Percentiles rank a stretch among this genome's conserved stretches.
phyloP scores from a whole-genome alignment of 2,113 vertebrate species.

The Penelope pileata region DNA sequence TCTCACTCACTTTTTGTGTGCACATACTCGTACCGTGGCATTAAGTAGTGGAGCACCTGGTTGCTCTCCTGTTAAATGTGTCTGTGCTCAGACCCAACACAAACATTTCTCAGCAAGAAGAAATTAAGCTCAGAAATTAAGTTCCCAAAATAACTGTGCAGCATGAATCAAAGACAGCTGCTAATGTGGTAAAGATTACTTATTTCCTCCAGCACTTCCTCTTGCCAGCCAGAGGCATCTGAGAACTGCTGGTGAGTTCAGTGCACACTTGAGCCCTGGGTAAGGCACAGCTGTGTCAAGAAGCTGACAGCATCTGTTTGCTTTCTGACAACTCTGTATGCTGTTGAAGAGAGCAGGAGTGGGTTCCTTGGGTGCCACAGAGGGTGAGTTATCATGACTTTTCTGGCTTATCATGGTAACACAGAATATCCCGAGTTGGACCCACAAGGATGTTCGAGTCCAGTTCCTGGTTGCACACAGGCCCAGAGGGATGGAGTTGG shows the following conservation, averaged over 20 bases:
- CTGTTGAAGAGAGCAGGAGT: not conserved
- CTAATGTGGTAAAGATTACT: not conserved
- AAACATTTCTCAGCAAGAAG: constrained; percentile 4
- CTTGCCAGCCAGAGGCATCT: not conserved
- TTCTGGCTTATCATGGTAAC: not conserved
- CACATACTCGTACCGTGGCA: not conserved
- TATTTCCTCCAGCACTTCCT: not conserved
- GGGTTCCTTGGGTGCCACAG: not conserved
- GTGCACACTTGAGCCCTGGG: not conserved
- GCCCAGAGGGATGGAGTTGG: not conserved
- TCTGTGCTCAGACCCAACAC: not conserved
- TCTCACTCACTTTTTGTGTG: not conserved
- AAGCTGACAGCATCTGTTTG: not conserved
- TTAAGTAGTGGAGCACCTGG: not conserved
- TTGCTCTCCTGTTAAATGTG: not conserved
- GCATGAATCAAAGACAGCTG: not conserved
- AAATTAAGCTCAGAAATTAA: not conserved
- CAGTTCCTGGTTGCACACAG: not conserved
- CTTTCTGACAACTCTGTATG: not conserved
- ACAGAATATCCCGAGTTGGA: not conserved
- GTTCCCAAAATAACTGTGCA: not conserved
- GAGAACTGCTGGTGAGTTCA: not conserved
- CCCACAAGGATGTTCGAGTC: not conserved
- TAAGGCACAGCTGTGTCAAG: not conserved
- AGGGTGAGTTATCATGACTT: not conserved